Base-by-base conservation (phyloP, 2,888 invertebrate species). In the Nomada goodeniana region DNA sequence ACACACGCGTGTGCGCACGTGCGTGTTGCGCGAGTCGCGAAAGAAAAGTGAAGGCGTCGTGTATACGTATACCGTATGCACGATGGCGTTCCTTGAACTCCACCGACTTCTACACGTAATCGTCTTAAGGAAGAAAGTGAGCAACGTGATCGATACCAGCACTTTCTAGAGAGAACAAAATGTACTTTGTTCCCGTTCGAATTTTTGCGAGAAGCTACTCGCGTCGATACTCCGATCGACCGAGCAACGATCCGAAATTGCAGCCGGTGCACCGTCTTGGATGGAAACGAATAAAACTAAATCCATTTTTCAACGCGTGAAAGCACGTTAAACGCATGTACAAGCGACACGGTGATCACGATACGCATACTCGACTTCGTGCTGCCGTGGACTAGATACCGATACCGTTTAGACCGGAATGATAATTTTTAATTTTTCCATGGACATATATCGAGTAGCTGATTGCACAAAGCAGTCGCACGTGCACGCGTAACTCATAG, bases 111-210 rank as follows among this genome's bases (percentile, higher is more conserved):
- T 76, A 75, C 75, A 72, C 84, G 86, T 83, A 84, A 84, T 84
- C 82, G 75, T 82, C 78, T 82, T 82, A 82, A 84, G 84, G 82
- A 86, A 86, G 86, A 86, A 86, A 86, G 86, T 73, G 77, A 68
- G 78, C 82, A 76, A 82, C 86, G 82, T 76, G 86, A 86, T 84
- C 79, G 84, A 86, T 83, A 77, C 61, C 80, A 50, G 79, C 65
- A 81, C 84, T 86, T 86, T 86, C 86, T 86, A 86, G 50, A 52
- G 36, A 11, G 36, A 53, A 55, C 57, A 44, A 76, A 60, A 53
- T 74, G 83, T 73, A 81, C 74, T 74, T 76, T 68, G 74, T 59
- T 69, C 63, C 20, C 57, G 26, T 47, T 80, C 57, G n/a, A 50
- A 52, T 59, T 63, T 80, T 53, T 63, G 29, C 57, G 18, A 13